These are phyloP conservation scores for Drosophila kokeensis DNA, from an alignment of 2,888 invertebrate species.

Conservation along the genomic window DNA sequence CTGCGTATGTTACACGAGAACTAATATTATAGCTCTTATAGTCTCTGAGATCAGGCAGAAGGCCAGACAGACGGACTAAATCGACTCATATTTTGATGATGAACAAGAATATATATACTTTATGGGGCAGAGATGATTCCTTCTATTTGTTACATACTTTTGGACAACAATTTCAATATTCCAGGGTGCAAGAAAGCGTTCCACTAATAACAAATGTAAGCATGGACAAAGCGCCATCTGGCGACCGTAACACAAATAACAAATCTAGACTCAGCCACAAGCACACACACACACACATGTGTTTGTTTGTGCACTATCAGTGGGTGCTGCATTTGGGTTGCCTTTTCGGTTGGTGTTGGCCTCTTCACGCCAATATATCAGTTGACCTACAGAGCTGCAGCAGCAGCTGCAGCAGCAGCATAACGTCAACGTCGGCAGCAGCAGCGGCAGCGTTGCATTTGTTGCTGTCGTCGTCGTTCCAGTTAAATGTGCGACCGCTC, in stretches of 20 bases:
- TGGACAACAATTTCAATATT: neutral
- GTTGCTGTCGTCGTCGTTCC: constrained; percentile 50
- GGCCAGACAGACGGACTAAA: neutral
- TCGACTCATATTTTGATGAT: neutral
- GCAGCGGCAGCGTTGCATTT: constrained; percentile 28
- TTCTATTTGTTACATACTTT: neutral
- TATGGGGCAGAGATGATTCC: neutral
- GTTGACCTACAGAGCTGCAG: constrained; percentile 69
- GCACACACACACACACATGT: constrained; percentile 1
- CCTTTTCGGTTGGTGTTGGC: constrained; percentile 46
- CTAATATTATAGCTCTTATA: neutral
- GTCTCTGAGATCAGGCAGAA: too few species aligned
- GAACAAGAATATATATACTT: neutral
- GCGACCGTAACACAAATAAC: constrained; percentile 26
- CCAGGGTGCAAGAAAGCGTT: constrained; percentile 5
- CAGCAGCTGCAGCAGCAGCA: constrained; percentile 23
- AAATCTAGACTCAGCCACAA: constrained; percentile 17
- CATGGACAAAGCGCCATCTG: constrained; percentile 48
- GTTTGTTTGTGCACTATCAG: constrained; percentile 37
- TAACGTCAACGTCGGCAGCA: constrained; percentile 12
- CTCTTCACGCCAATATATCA: constrained; percentile 65
- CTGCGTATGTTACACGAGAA: neutral
- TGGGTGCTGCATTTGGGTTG: constrained; percentile 52
- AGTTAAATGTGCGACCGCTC: constrained; percentile 39
- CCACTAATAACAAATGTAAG: constrained; percentile 40